Evolutionary conservation across 2,888 invertebrate genomes (phyloP).

Genomic region (Sabatieria punctata): DNA sequence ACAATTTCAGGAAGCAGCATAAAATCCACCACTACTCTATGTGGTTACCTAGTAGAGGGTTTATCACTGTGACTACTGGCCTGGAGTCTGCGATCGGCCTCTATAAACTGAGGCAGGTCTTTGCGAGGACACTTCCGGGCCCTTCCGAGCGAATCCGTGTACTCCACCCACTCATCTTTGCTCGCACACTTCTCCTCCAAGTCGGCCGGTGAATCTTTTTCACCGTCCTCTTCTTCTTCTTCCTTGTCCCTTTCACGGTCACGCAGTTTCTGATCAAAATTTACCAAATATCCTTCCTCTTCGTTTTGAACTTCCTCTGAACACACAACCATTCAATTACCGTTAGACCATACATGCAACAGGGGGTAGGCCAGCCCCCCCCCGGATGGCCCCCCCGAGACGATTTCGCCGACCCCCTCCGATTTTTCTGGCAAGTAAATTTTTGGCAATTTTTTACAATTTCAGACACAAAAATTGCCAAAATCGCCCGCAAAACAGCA

Average conservation of each 20-base stretch:
- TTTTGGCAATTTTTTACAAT: no score
- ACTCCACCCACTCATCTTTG: slow-evolving; percentile 50
- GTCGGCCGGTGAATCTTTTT: neutral
- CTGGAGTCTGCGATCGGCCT: slow-evolving; percentile 41
- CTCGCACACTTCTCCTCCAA: neutral
- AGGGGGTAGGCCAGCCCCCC: no score
- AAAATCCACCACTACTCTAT: no score
- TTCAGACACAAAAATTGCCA: no score
- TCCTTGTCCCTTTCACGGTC: slow-evolving; percentile 39
- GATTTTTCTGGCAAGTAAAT: no score
- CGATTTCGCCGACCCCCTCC: no score
- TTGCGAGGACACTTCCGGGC: slow-evolving; percentile 61
- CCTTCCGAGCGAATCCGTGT: slow-evolving; percentile 67
- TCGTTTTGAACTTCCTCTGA: neutral
- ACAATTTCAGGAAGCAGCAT: no score
- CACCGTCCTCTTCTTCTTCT: slow-evolving; percentile 41
- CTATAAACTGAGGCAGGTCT: slow-evolving; percentile 51
- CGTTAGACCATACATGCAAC: no score
- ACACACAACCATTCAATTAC: neutral
- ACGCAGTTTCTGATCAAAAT: slow-evolving; percentile 14
- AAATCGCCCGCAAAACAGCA: no score
- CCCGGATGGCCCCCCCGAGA: no score
- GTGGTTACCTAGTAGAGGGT: no score
- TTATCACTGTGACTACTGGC: no score
- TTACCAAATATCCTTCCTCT: slow-evolving; percentile 44